phyloP scores from a whole-genome alignment of 2,888 invertebrate species.

The Clitarchus hookeri region DNA sequence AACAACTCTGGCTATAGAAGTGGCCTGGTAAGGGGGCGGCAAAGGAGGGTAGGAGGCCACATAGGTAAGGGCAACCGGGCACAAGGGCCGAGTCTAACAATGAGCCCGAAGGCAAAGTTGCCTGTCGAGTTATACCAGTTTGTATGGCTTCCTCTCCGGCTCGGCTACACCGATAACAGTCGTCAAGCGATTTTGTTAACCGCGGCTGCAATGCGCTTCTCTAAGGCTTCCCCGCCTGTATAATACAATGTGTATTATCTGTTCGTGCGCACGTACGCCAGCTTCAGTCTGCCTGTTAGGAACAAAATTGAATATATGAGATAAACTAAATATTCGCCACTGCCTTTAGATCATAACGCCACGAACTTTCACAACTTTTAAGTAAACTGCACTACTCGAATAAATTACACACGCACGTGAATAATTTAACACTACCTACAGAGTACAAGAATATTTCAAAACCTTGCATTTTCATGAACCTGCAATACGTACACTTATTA shows the following conservation, averaged over 20 bases:
- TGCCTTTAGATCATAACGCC: too few relatives aligned
- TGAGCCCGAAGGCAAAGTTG: not conserved
- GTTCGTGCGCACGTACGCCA: not conserved
- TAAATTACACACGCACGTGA: too few relatives aligned
- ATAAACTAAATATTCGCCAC: not conserved
- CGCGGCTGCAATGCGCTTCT: not conserved
- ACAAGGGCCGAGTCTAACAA: not conserved
- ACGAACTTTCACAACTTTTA: too few relatives aligned
- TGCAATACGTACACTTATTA: too few relatives aligned
- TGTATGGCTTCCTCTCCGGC: not conserved
- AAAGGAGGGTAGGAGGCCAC: not conserved
- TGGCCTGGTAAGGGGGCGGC: not conserved
- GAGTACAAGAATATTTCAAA: too few relatives aligned
- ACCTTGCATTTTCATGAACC: too few relatives aligned
- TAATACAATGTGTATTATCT: not conserved
- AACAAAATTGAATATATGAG: not conserved
- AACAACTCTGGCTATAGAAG: not conserved
- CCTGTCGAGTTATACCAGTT: conserved; percentile 14
- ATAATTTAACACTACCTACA: too few relatives aligned
- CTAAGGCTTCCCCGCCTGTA: not conserved
- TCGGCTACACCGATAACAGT: not conserved
- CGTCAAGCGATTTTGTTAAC: conserved; percentile 4
- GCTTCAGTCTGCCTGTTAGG: not conserved
- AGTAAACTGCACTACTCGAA: too few relatives aligned
- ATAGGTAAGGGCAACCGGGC: not conserved